These are phyloP conservation scores for Cylindroiulus punctatus DNA, from an alignment of 2,888 invertebrate genomes.

Conservation along the genomic window DNA sequence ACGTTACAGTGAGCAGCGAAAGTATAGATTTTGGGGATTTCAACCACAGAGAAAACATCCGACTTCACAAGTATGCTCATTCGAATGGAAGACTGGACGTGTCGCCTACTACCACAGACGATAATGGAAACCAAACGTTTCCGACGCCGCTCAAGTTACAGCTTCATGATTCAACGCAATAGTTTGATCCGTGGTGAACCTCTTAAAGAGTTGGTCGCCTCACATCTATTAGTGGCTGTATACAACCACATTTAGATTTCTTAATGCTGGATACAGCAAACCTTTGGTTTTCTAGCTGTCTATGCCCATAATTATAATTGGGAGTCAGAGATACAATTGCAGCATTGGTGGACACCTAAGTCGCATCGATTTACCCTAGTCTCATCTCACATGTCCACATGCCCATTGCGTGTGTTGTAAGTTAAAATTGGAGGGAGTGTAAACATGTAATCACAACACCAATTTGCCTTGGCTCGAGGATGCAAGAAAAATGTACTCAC, in stretches of 20 bases:
- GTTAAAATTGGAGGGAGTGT: background rate
- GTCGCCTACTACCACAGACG: background rate
- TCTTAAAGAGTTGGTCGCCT: background rate
- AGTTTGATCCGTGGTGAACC: background rate
- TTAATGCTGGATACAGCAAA: background rate
- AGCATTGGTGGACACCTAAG: background rate
- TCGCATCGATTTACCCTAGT: background rate
- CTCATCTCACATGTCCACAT: background rate
- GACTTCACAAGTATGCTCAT: background rate
- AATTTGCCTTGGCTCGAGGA: background rate
- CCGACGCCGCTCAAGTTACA: background rate
- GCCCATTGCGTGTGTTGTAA: background rate
- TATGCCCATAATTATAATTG: background rate
- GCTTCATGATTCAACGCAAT: background rate
- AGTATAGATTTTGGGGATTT: background rate
- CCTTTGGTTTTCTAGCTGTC: background rate
- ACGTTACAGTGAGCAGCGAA: background rate
- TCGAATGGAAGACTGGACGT: background rate
- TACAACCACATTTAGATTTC: background rate
- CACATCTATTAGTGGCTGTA: background rate
- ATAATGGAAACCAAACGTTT: conserved; percentile 17
- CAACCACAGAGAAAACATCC: background rate
- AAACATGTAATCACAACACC: background rate
- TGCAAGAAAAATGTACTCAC: background rate
- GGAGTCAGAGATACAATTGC: background rate